Base-by-base conservation (phyloP, 2,888 invertebrate genomes). In the Ochropacha duplaris region DNA sequence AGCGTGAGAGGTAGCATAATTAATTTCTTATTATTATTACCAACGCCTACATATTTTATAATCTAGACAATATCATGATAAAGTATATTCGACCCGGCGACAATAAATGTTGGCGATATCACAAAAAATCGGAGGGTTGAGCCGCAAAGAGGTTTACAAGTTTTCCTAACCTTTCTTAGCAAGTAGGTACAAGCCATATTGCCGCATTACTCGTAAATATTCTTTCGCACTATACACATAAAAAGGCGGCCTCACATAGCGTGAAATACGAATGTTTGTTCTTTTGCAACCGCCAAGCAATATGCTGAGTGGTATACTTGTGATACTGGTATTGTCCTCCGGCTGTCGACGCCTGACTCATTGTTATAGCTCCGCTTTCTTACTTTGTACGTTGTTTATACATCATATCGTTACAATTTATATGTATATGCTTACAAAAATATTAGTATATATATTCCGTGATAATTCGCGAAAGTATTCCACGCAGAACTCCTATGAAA, bases 281-380 rank as follows among this genome's bases (percentile, higher is more conserved):
- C 79, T 82, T 81, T 79, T 76, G 72, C 75, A 64, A 70, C 63
- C 57, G 59, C 58, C 65, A 58, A 68, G 84, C 82, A 85, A 85
- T 85, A 84, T 79, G 79, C 83, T 81, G 81, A 86, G 85, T 86
- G 84, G 79, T 72, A 63, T 64, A 65, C 64, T 69, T 76, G 57
- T 59, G 65, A 19, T 44, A 19, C 44, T 14, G 57, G 65, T 61
- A 72, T 79, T 78, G 79, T 77, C 19, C 44, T 9, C n/a, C 9
- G 44, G 9, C 44, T 44, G 19, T 8, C 51, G 39, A 50, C 52
- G 54, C 24, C 39, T 5, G 6, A 54, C 24, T 31, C 49, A 55
- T 55, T 26, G 44, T 26, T 54, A 28, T 28, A 12, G 26, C 49
- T 12, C 22, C 14, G 44, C 55, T 19, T 55, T 22, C 55, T 28